Conservation (phyloP, 2,797 vertebrate genomes). For the Myioborus melanocephalus region DNA sequence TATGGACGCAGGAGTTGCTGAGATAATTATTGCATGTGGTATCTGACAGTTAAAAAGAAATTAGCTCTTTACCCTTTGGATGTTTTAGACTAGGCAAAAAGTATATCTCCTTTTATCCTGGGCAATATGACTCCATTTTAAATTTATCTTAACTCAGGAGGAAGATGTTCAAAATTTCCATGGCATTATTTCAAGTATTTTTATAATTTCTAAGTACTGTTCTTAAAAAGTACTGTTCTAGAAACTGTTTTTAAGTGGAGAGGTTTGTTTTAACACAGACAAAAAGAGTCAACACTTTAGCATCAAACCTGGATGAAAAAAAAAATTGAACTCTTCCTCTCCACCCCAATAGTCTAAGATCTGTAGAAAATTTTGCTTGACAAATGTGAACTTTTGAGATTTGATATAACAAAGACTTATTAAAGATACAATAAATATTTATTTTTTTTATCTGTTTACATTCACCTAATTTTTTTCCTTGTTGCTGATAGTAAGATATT, state of each 20-base stretch:
- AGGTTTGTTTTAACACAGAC: neutral
- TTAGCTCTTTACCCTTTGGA: neutral
- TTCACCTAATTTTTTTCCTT: neutral
- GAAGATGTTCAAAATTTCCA: neutral
- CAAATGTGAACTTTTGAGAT: neutral
- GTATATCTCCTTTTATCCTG: neutral
- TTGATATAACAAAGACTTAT: neutral
- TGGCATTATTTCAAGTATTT: neutral
- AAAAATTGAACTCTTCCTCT: neutral
- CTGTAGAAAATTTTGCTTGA: neutral
- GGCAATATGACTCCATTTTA: neutral
- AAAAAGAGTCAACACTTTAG: neutral
- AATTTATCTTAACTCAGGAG: neutral
- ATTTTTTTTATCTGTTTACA: neutral
- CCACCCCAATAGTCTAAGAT: accelerated
- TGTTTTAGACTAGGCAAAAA: neutral
- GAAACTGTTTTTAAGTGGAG: neutral
- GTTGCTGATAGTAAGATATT: neutral
- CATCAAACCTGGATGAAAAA: neutral
- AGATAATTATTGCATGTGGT: accelerated
- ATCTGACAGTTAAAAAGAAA: neutral
- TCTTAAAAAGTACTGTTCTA: neutral
- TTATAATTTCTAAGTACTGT: neutral
- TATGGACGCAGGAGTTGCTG: neutral
- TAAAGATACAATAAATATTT: neutral